Evolutionary conservation across 1,140 invertebrate species (phyloP), one percentile per base, ranked within the genome.

Genomic region (Cotesia glomerata): DNA sequence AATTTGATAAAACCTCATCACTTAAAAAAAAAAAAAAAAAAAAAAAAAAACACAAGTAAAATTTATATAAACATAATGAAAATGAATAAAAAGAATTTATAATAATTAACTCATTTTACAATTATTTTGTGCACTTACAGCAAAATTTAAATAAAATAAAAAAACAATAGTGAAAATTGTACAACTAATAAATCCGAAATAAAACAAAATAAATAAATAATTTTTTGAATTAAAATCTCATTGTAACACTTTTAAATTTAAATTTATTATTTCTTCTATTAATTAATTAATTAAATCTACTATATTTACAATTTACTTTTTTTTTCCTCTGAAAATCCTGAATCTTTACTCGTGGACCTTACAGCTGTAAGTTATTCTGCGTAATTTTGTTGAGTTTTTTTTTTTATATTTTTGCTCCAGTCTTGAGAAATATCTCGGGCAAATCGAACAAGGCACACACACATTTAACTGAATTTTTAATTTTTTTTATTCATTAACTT

Each of bases 281-380:
- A 26, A 26, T 26, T 26, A 26, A 26, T 26, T 26, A 26, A 26
- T 26, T 14, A 54, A 54, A 5, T 56, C 65, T 68, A 52, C 56
- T 14, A 34, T 68, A 68, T 68, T 68, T 68, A 68, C 64, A 66
- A 58, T 61, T 34, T 52, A 68, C 54, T 14, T 26, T 18, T 66
- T 35, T 35, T 32, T 51, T 14, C 56, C 56, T 35, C 14, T 56
- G 32, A 35, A 67, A 59, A 59, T 59, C 56, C 56, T 59, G 56
- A 59, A 59, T 68, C 35, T 56, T 68, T 32, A 54, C 26, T 68
- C 13, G 26, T 59, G 0, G 9, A 16, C 52, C 16, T n/a, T 16
- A 54, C 52, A 54, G 52, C 16, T 54, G 16, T 16, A 14, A 54
- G 52, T 54, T 54, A 54, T 54, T 54, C 39, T 45, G 39, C 39